phyloP scores from a whole-genome alignment of 2,113 vertebrate genomes.

The Anolis sagrei region DNA sequence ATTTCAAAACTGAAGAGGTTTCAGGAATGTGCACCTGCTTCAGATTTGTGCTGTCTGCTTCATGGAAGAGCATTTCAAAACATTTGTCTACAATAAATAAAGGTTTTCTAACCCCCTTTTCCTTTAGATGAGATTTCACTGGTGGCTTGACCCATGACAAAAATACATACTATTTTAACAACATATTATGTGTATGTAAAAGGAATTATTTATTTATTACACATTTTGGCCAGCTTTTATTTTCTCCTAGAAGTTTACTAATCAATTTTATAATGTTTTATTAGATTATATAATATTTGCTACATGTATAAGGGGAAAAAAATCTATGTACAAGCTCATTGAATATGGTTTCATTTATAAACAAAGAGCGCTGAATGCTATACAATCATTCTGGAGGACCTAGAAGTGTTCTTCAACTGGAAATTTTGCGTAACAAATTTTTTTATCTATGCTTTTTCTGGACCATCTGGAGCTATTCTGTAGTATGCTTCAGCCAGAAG shows the following conservation, averaged over 20 bases:
- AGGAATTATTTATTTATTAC: background rate
- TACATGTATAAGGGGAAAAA: no score
- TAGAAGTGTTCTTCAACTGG: no score
- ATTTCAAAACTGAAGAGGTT: constrained; percentile 32
- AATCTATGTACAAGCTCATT: no score
- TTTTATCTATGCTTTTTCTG: no score
- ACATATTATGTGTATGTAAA: background rate
- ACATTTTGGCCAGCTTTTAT: background rate
- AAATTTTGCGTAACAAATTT: no score
- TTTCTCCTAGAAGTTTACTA: background rate
- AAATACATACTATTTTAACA: background rate
- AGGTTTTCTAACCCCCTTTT: background rate
- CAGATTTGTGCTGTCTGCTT: background rate
- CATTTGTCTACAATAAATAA: constrained; percentile 7
- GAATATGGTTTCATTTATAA: no score
- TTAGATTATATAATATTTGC: no score
- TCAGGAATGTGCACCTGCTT: constrained; percentile 7
- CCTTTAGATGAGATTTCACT: background rate
- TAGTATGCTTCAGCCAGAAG: no score
- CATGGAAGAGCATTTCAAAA: constrained; percentile 2
- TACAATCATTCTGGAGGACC: no score
- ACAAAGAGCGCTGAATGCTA: no score
- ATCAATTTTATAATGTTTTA: background rate
- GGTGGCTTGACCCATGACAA: background rate
- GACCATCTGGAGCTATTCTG: no score